A percentile compares a stretch with the other conserved stretches of the same genome.
These are phyloP conservation scores for Platalea minor DNA, from an alignment of 2,797 vertebrate species.

Conservation along the genomic window DNA sequence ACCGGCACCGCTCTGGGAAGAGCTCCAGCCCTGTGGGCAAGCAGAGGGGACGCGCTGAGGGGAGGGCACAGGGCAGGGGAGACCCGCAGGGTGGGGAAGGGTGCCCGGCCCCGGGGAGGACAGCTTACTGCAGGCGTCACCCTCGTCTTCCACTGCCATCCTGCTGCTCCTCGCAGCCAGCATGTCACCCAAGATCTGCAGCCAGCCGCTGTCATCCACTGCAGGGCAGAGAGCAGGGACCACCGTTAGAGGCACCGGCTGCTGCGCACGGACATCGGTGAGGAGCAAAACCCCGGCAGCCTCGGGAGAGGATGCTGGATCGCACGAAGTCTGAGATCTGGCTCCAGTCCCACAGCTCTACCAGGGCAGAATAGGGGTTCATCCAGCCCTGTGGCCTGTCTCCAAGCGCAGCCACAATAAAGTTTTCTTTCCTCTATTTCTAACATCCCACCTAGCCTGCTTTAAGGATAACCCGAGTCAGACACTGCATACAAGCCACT, in stretches of 20 bases:
- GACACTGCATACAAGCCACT: not conserved
- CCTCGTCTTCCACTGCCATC: not conserved
- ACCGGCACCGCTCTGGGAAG: constrained; percentile 53
- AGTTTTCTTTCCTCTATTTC: not conserved
- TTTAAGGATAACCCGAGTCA: not conserved
- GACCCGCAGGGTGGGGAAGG: fast-evolving
- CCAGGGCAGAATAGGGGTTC: not conserved
- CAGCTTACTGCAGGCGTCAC: constrained; percentile 6
- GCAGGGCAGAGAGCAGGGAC: not conserved
- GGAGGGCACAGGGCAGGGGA: too few relatives aligned
- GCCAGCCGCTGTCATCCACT: constrained; percentile 74
- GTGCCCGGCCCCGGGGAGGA: fast-evolving
- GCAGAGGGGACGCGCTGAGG: not conserved
- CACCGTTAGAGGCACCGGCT: not conserved
- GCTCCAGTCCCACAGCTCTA: not conserved
- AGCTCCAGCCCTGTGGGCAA: constrained; percentile 43
- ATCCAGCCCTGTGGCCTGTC: fast-evolving
- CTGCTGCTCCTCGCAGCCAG: not conserved
- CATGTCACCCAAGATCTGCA: constrained; percentile 60
- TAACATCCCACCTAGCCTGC: not conserved
- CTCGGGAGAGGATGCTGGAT: too few relatives aligned
- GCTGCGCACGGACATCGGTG: fast-evolving
- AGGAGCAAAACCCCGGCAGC: not conserved
- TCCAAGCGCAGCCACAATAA: not conserved
- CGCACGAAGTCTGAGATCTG: fast-evolving